Evolutionary conservation across 2,888 invertebrate species (phyloP).

Genomic region (Pecten maximus): DNA sequence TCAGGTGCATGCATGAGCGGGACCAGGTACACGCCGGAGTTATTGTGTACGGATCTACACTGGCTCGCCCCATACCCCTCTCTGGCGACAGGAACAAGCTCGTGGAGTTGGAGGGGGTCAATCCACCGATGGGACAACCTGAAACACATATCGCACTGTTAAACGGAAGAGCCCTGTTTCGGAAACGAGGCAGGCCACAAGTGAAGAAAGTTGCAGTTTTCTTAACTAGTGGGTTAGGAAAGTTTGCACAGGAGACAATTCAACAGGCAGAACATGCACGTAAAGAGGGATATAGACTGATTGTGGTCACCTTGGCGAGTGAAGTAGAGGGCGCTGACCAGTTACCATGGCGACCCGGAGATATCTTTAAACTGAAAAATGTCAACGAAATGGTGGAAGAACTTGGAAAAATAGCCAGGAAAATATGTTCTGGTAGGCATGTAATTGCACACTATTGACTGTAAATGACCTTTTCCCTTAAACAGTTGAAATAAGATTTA

Average conservation of each 20-base stretch:
- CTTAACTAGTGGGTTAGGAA: slow-evolving; percentile 37
- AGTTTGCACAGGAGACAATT: background rate
- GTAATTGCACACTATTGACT: background rate
- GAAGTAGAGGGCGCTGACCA: background rate
- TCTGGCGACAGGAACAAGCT: slow-evolving; percentile 37
- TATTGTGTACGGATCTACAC: slow-evolving; percentile 46
- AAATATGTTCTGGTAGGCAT: slow-evolving; percentile 1
- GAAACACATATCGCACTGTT: slow-evolving; percentile 42
- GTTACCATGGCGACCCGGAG: background rate
- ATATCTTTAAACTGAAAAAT: background rate
- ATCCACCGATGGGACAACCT: slow-evolving; percentile 12
- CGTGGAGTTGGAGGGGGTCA: background rate
- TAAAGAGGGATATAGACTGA: slow-evolving; percentile 37
- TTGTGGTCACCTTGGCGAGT: slow-evolving; percentile 41
- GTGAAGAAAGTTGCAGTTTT: slow-evolving; percentile 38
- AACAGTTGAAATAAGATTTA: no score
- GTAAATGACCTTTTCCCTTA: no score
- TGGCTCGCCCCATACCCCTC: slow-evolving; percentile 36
- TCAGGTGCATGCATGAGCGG: slow-evolving; percentile 24
- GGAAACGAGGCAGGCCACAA: background rate
- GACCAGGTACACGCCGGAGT: slow-evolving; percentile 36
- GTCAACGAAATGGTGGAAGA: background rate
- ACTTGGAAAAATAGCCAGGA: slow-evolving; percentile 42
- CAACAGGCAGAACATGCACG: slow-evolving; percentile 34
- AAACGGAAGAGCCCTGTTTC: slow-evolving; percentile 22